These are phyloP conservation scores for Ichneumon xanthorius DNA, from an alignment of 2,888 invertebrate species.

Conservation along the genomic window DNA sequence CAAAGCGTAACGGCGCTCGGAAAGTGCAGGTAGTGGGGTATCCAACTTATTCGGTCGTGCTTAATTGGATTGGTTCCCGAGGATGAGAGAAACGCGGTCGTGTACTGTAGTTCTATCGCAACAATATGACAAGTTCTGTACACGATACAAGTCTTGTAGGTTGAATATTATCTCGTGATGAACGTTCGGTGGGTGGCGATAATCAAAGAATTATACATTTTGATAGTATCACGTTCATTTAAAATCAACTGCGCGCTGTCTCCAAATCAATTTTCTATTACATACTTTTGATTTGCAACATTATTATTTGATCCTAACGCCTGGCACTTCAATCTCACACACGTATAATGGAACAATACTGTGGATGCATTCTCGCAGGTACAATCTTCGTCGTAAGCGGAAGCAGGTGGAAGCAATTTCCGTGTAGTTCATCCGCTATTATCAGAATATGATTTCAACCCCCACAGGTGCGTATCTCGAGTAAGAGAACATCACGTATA, in stretches of 20 bases:
- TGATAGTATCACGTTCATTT: conserved; percentile 1
- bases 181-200: conserved; percentile 39
- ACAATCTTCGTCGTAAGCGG: background rate
- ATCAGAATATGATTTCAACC: background rate
- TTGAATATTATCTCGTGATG: background rate
- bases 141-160: background rate
- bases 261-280: background rate
- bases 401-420: background rate
- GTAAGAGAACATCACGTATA: background rate
- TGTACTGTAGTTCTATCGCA: background rate
- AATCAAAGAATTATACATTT: conserved; percentile 4
- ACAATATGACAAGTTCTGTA: background rate
- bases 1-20: too few species aligned
- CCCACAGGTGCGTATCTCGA: background rate
- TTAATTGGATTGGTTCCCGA: too few species aligned
- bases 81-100: too few species aligned
- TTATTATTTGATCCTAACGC: background rate
- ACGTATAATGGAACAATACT: background rate
- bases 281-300: background rate
- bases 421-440: background rate
- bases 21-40: too few species aligned
- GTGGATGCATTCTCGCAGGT: background rate
- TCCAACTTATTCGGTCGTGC: too few species aligned
- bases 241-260: background rate
- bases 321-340: background rate